These are phyloP conservation scores for Parnassius orleans DNA, from an alignment of 2,888 invertebrate genomes.

Conservation along the genomic window DNA sequence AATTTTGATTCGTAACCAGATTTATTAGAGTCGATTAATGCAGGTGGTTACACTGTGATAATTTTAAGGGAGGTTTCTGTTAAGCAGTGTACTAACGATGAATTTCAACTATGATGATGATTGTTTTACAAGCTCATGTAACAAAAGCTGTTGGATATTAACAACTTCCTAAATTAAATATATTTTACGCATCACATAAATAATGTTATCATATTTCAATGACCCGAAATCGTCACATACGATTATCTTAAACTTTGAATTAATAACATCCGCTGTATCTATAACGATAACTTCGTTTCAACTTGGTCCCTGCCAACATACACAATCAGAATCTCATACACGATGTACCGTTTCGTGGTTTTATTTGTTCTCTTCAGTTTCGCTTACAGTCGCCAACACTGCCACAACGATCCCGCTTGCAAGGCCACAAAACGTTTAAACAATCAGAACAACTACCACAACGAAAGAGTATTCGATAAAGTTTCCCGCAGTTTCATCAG, in stretches of 20 bases:
- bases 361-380: slow-evolving; percentile 26
- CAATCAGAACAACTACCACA: slow-evolving; percentile 15
- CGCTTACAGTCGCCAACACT: slow-evolving; percentile 26
- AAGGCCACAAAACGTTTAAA: slow-evolving; percentile 6
- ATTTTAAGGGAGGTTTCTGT: too few relatives aligned
- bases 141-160: too few relatives aligned
- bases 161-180: too few relatives aligned
- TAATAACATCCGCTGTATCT: slow-evolving; percentile 1
- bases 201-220: background rate
- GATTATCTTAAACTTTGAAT: slow-evolving; percentile 9
- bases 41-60: too few relatives aligned
- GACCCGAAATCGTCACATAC: background rate
- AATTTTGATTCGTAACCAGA: too few relatives aligned
- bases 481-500: slow-evolving; percentile 25
- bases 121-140: too few relatives aligned
- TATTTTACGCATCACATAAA: slow-evolving; percentile 1
- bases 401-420: slow-evolving; percentile 10
- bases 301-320: background rate
- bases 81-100: too few relatives aligned
- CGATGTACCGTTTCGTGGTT: slow-evolving; percentile 20
- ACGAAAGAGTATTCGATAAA: slow-evolving; percentile 20
- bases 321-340: background rate
- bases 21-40: too few relatives aligned
- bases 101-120: too few relatives aligned
- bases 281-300: slow-evolving; percentile 2